Base-by-base conservation (phyloP, 2,888 invertebrate species). In the Tolmerus cingulatus region DNA sequence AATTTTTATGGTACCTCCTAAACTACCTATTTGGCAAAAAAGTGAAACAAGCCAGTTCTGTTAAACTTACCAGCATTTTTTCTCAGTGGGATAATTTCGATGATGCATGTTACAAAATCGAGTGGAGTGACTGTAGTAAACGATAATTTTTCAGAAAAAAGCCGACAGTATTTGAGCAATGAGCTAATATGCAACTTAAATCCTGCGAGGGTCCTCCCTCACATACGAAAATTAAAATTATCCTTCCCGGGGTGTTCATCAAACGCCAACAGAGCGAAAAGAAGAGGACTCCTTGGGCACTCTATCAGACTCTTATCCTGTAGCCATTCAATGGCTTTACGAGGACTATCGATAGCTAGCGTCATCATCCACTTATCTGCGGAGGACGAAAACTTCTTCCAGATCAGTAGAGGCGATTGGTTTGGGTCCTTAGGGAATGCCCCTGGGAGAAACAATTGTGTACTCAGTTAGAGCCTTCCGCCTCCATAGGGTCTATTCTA, bases 271-370 rank as follows among this genome's bases (percentile, higher is more conserved):
- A 51, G 19, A 51, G 51, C 5, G 27, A 14, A 74, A 27, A 43
- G 27, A 14, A 74, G 43, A 43, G 46, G 46, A 74, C 85, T 74
- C 46, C 43, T 74, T 74, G 74, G 74, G 30, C 27, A 85, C 74
- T 85, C 85, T 14, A 85, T 85, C 74, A 74, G 37, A 43, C 34
- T 74, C 74, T 85, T 85, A 85, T 74, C 85, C 43, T 30, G 30
- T 30, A 46, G 74, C 85, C 85, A 74, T 74, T 85, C 43, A 85
- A 74, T 85, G 85, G 46, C 37, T 51, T 85, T 74, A 74, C 85
- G 85, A 85, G 85, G 85, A 74, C 85, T 74, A 85, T 85, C 74
- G 74, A 85, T 85, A 74, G 74, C 74, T 66, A n/a, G 23, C 84
- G 19, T 40, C 40, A 34, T 40, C 19, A 84, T 30, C 74, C 74